These are phyloP conservation scores for Xenopus tropicalis DNA, from an alignment of 2,113 vertebrate species.

Conservation along the genomic window UCB_Xtro_10.0 CM004446.2:128036001-128036500, in stretches of 20 bases:
- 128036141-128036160: neutral
- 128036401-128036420: constrained; percentile 90
- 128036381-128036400: constrained; percentile 91
- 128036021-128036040: constrained; percentile 94
- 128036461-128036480: constrained; percentile 76
- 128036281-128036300: constrained; percentile 90
- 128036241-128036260: constrained; percentile 76
- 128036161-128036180: too few relatives aligned
- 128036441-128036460: constrained; percentile 70
- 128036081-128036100: constrained; percentile 90
- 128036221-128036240: constrained; percentile 88
- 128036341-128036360: neutral
- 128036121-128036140: constrained; percentile 68
- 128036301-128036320: constrained; percentile 53
- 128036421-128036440: constrained; percentile 78
- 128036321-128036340: neutral
- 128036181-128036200: neutral
- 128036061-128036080: constrained; percentile 92
- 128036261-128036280: constrained; percentile 92
- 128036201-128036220: constrained; percentile 81
- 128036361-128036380: constrained; percentile 12
- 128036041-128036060: constrained; percentile 91
- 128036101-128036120: constrained; percentile 85
- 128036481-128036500: constrained; percentile 81
- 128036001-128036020: constrained; percentile 43